Conservation (phyloP, 2,888 invertebrate species). For the Calameuta pallipes region DNA sequence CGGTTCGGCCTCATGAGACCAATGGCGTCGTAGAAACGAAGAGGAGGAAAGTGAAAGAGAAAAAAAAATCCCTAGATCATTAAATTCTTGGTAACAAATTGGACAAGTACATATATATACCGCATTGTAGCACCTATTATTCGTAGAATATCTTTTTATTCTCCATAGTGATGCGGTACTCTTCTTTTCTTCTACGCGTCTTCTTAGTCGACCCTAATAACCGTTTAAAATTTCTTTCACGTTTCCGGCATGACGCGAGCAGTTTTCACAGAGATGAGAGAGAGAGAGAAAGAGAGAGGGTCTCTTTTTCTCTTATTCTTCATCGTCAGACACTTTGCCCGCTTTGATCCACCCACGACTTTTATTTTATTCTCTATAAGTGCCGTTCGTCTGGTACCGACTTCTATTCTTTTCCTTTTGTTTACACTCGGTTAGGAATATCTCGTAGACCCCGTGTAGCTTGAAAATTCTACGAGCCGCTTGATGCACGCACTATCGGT, state of each 20-base stretch:
- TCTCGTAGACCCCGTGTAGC: background rate
- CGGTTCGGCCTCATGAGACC: background rate
- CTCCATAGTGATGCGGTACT: background rate
- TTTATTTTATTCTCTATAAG: background rate
- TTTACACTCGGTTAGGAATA: background rate
- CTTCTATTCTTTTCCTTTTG: background rate
- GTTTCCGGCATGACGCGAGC: background rate
- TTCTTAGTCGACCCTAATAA: background rate
- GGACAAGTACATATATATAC: background rate
- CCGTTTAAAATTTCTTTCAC: background rate
- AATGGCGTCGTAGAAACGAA: background rate
- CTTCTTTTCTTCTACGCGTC: background rate
- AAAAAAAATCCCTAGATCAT: background rate
- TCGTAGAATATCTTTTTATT: background rate
- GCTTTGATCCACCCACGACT: background rate
- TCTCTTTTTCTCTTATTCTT: background rate
- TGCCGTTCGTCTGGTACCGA: background rate
- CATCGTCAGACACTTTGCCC: background rate
- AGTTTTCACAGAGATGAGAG: background rate
- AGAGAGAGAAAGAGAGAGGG: background rate
- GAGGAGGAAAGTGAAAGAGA: background rate
- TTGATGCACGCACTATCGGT: background rate
- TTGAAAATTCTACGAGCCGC: background rate
- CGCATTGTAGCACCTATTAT: background rate
- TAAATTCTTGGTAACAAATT: background rate